phyloP scores from a whole-genome alignment of 2,113 vertebrate species.

The Ramphastos sulfuratus region DNA sequence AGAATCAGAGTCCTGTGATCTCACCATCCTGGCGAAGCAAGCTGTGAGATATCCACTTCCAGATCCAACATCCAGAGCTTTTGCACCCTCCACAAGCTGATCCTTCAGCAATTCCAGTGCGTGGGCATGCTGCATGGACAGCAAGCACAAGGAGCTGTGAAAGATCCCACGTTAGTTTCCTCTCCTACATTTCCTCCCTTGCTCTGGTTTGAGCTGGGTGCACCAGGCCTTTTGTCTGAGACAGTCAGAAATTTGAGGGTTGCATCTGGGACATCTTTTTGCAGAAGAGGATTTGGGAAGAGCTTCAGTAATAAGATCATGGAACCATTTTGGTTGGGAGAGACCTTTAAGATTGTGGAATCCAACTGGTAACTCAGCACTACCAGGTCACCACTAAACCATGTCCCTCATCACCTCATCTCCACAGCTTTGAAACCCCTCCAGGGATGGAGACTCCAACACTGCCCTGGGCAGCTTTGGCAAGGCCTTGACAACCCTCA shows the following conservation, averaged over 20 bases:
- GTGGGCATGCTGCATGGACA: conserved; percentile 83
- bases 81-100: conserved; percentile 85
- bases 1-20: accelerated
- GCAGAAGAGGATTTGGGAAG: background rate
- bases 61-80: conserved; percentile 89
- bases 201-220: background rate
- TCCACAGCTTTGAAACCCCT: too few relatives aligned
- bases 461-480: too few relatives aligned
- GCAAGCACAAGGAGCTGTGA: background rate
- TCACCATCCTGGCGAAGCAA: conserved; percentile 92
- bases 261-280: background rate
- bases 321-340: too few relatives aligned
- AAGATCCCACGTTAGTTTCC: accelerated
- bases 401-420: too few relatives aligned
- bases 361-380: too few relatives aligned
- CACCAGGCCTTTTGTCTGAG: accelerated
- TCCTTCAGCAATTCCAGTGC: conserved; percentile 87
- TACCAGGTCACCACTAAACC: too few relatives aligned
- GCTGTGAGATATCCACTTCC: conserved; percentile 91
- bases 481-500: too few relatives aligned
- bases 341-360: too few relatives aligned
- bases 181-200: background rate
- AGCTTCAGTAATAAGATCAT: background rate
- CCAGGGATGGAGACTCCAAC: too few relatives aligned
- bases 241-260: background rate